These are phyloP conservation scores for Hemibagrus wyckioides DNA, from an alignment of 2,113 vertebrate species.

Conservation along the genomic window DNA sequence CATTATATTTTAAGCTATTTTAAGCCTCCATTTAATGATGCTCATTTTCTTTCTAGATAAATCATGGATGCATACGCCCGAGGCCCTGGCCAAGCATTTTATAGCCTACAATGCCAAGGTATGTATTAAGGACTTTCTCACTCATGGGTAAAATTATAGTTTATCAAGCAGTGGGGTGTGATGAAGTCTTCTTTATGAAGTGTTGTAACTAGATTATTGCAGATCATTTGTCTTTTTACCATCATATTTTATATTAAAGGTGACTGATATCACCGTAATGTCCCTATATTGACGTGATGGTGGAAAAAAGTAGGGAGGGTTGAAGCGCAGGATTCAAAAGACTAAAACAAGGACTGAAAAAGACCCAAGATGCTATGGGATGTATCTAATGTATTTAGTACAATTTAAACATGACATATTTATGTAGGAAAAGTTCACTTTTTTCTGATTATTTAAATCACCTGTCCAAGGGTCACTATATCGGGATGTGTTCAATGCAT, in stretches of 20 bases:
- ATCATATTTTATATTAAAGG: background rate
- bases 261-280: background rate
- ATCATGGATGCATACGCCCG: conserved; percentile 98
- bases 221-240: background rate
- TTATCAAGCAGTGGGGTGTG: background rate
- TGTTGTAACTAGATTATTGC: background rate
- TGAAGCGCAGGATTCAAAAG: background rate
- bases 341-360: background rate
- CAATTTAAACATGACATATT: background rate
- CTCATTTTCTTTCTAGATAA: conserved; percentile 88
- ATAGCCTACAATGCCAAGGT: conserved; percentile 98
- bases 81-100: conserved; percentile 96
- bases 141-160: background rate
- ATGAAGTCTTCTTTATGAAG: background rate
- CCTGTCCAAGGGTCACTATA: background rate
- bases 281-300: background rate
- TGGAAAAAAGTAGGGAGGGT: background rate
- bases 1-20: background rate
- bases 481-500: background rate
- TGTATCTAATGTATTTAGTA: background rate
- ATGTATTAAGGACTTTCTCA: conserved; percentile 61
- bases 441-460: background rate
- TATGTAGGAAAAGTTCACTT: background rate
- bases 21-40: conserved; percentile 23
- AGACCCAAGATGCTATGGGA: too few species aligned